These are phyloP conservation scores for Falco naumanni DNA, from an alignment of 2,797 vertebrate genomes.

Conservation along the genomic window DNA sequence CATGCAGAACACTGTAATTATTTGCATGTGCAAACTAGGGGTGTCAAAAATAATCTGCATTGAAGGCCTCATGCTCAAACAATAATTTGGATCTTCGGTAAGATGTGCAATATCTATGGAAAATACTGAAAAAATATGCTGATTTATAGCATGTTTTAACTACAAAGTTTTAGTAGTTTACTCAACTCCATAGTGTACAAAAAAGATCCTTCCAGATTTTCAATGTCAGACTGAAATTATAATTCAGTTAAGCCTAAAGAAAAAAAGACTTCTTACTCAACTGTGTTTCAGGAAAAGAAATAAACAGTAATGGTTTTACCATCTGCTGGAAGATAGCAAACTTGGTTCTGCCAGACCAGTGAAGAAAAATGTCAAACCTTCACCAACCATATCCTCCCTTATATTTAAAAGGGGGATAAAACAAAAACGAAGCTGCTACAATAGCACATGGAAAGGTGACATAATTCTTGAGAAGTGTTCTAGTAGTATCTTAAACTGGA, in stretches of 20 bases:
- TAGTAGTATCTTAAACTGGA: conserved; percentile 11
- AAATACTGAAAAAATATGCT: neutral
- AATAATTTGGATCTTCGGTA: neutral
- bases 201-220: neutral
- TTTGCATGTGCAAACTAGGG: neutral
- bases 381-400: neutral
- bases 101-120: neutral
- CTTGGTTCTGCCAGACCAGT: neutral
- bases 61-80: neutral
- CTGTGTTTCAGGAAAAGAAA: neutral
- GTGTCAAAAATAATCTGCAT: neutral
- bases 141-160: neutral
- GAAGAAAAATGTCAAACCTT: neutral
- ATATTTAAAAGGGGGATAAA: neutral
- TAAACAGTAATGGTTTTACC: neutral
- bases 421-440: neutral
- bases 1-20: neutral
- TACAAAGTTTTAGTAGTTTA: neutral
- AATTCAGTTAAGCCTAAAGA: neutral
- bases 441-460: neutral
- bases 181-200: neutral
- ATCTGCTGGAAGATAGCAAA: neutral
- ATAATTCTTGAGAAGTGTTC: neutral
- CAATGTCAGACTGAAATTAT: neutral
- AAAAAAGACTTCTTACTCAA: neutral